Evolutionary conservation across 1,140 invertebrate genomes (phyloP).

Genomic region (Dendroctonus ponderosae): DNA sequence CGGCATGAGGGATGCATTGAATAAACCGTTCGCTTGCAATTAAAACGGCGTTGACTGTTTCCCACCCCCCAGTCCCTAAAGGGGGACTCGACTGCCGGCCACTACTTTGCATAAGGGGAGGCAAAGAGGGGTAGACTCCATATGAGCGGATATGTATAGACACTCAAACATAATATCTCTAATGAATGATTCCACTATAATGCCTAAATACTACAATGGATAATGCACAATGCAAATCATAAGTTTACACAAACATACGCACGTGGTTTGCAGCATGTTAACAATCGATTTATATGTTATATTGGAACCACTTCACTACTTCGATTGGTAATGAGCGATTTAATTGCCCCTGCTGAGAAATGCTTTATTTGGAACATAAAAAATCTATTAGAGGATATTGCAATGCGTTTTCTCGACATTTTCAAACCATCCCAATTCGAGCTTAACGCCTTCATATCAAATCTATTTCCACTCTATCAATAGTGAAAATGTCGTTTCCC

Average conservation of each 20-base stretch:
- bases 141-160: conserved; percentile 10
- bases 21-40: conserved; percentile 18
- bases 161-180: conserved; percentile 23
- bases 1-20: conserved; percentile 17
- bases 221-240: conserved; percentile 14
- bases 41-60: conserved; percentile 20
- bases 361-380: not conserved
- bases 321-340: not conserved
- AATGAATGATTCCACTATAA: conserved; percentile 18
- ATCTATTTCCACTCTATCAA: conserved; percentile 2
- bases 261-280: conserved; percentile 10
- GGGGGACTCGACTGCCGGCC: not conserved
- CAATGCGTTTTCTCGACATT: not conserved
- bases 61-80: not conserved
- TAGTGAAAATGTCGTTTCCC: not conserved
- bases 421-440: not conserved
- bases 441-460: not conserved
- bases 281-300: conserved; percentile 4
- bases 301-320: not conserved
- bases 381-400: not conserved
- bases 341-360: not conserved
- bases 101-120: conserved; percentile 12
- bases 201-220: conserved; percentile 2
- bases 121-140: conserved; percentile 10
- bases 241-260: conserved; percentile 17